Evolutionary conservation across 1,140 invertebrate species (phyloP).

Genomic region (Paracyclopina nana): DNA sequence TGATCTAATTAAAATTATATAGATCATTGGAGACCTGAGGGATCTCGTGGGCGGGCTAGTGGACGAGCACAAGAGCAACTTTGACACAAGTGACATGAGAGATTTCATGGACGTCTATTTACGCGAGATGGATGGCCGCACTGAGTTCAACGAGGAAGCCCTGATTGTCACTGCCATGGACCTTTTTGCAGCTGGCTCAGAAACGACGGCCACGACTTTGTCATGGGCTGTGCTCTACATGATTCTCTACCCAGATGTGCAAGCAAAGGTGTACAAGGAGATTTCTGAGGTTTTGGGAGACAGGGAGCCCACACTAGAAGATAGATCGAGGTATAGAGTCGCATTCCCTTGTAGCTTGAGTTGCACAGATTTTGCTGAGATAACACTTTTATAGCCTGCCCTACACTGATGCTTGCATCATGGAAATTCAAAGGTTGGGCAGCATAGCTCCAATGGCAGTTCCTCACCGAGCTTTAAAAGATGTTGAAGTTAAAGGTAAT

Average conservation of each 20-base stretch:
- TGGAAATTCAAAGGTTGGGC: slow-evolving; percentile 43
- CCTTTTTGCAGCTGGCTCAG: slow-evolving; percentile 18
- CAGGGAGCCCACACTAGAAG: slow-evolving; percentile 5
- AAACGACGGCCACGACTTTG: slow-evolving; percentile 17
- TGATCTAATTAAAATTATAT: background rate
- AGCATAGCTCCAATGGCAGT: slow-evolving; percentile 16
- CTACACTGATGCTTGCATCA: slow-evolving; percentile 41
- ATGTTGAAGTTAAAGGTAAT: background rate
- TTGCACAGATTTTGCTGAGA: too few relatives aligned
- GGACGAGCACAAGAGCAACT: slow-evolving; percentile 23
- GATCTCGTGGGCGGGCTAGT: too few relatives aligned
- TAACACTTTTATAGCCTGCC: too few relatives aligned
- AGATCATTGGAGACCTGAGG: too few relatives aligned
- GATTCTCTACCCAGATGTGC: slow-evolving; percentile 17
- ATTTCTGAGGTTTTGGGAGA: slow-evolving; percentile 15
- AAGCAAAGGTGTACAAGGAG: slow-evolving; percentile 17
- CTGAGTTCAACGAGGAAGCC: background rate
- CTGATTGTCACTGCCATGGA: slow-evolving; percentile 19
- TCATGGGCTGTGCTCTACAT: slow-evolving; percentile 18
- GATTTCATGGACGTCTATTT: slow-evolving; percentile 29
- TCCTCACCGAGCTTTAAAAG: slow-evolving; percentile 7
- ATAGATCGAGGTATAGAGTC: slow-evolving; percentile 22
- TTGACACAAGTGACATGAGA: slow-evolving; percentile 23
- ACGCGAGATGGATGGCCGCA: slow-evolving; percentile 22
- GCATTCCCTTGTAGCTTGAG: too few relatives aligned